Percentiles rank a stretch among this genome's conserved stretches.
phyloP scores from a whole-genome alignment of 2,797 vertebrate species.

The Acanthis flammea region DNA sequence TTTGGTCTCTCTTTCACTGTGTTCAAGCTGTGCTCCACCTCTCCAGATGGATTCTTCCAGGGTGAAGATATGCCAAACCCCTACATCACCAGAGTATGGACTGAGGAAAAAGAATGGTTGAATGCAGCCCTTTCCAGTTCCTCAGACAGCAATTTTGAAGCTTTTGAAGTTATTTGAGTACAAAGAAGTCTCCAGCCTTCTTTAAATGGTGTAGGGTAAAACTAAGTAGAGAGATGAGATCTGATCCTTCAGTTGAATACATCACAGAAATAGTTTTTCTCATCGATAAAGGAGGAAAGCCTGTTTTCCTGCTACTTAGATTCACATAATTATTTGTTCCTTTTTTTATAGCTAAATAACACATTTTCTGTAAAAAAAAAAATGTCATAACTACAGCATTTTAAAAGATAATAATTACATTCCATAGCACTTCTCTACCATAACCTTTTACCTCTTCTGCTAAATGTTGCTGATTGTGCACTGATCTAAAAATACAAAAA shows the following conservation, averaged over 20 bases:
- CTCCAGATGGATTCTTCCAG: neutral
- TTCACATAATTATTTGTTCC: neutral
- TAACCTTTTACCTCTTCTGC: neutral
- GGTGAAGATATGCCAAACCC: neutral
- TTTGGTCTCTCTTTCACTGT: neutral
- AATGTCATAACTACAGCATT: neutral
- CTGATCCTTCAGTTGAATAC: neutral
- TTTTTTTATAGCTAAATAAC: neutral
- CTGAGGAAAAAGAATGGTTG: neutral
- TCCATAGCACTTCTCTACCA: neutral
- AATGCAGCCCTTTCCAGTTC: neutral
- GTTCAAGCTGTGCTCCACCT: neutral
- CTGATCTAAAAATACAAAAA: neutral
- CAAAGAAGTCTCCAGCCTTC: neutral
- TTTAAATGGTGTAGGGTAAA: neutral
- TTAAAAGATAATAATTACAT: neutral
- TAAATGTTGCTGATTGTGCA: neutral
- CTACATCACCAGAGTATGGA: accelerated
- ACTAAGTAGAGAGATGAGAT: neutral
- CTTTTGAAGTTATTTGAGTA: neutral
- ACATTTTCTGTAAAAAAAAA: neutral
- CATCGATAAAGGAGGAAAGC: neutral
- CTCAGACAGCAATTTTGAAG: neutral
- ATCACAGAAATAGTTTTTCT: neutral
- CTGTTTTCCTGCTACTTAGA: neutral